Percentiles rank a stretch among this genome's conserved stretches.
These are phyloP conservation scores for Rhodophaea formosa DNA, from an alignment of 2,888 invertebrate genomes.

Conservation along the genomic window DNA sequence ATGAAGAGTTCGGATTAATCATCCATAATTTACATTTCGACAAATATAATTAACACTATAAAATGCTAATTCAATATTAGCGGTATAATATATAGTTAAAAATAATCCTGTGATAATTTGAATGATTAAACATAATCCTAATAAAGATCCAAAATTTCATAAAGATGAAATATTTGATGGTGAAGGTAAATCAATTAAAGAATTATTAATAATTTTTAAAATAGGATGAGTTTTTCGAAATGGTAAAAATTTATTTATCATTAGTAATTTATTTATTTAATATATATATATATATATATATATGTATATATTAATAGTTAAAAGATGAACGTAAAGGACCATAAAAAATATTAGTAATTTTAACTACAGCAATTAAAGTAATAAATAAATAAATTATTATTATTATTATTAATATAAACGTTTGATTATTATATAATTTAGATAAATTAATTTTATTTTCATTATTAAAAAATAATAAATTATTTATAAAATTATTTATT, in stretches of 20 bases:
- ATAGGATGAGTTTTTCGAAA: constrained; percentile 70
- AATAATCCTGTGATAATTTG: constrained; percentile 87
- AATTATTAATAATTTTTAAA: constrained; percentile 81
- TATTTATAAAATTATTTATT: constrained; percentile 38
- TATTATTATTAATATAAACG: constrained; percentile 71
- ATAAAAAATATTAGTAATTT: constrained; percentile 80
- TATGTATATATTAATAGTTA: no score
- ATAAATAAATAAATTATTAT: constrained; percentile 82
- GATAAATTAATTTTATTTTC: constrained; percentile 55
- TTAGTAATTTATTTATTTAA: constrained; percentile 51
- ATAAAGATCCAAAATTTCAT: constrained; percentile 86
- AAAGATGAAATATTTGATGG: constrained; percentile 82
- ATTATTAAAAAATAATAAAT: constrained; percentile 42
- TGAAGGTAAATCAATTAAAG: constrained; percentile 81
- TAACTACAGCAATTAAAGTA: constrained; percentile 79
- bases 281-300: no score
- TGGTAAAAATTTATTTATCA: constrained; percentile 64
- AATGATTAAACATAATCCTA: constrained; percentile 82
- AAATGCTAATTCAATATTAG: constrained; percentile 84
- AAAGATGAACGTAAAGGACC: constrained; percentile 71
- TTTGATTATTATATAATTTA: constrained; percentile 79
- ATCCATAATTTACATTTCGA: constrained; percentile 86
- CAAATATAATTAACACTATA: constrained; percentile 85
- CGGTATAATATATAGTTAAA: constrained; percentile 85
- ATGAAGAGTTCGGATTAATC: constrained; percentile 84